Conservation (phyloP, 1,140 invertebrate species). For the Hycleus cichorii region DNA sequence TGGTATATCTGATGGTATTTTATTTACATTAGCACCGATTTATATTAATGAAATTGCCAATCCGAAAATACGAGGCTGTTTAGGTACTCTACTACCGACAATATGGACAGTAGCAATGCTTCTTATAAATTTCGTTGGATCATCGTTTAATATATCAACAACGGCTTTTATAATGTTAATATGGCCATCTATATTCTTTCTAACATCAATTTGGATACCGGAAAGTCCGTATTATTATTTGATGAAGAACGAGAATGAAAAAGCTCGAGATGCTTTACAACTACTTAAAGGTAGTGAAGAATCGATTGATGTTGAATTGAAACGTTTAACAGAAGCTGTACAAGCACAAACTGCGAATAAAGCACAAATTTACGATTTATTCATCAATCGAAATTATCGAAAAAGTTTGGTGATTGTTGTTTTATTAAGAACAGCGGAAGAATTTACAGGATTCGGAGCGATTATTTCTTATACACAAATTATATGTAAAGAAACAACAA, state of each 20-base stretch:
- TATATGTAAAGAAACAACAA: conserved; percentile 55
- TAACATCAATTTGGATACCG: conserved; percentile 61
- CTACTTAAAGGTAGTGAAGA: conserved; percentile 53
- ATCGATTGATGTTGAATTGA: conserved; percentile 50
- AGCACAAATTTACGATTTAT: conserved; percentile 48
- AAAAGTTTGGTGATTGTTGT: conserved; percentile 56
- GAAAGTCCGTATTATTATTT: conserved; percentile 71
- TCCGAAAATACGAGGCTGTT: conserved; percentile 54
- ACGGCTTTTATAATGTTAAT: conserved; percentile 53
- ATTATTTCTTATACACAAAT: conserved; percentile 67
- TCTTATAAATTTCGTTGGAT: conserved; percentile 58
- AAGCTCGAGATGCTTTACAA: conserved; percentile 54
- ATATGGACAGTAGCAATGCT: conserved; percentile 53
- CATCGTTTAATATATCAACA: conserved; percentile 49
- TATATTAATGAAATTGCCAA: conserved; percentile 62
- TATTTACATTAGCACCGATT: conserved; percentile 56
- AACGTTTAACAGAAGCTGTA: conserved; percentile 51
- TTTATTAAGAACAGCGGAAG: conserved; percentile 63
- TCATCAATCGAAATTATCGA: conserved; percentile 49
- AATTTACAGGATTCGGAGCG: conserved; percentile 66
- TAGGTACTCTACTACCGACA: conserved; percentile 25
- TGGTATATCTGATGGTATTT: conserved; percentile 59
- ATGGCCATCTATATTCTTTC: conserved; percentile 52
- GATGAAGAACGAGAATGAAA: conserved; percentile 47
- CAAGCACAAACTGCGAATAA: conserved; percentile 37